Conservation (phyloP, 1,140 invertebrate species). For the Drosophila lowei region DNA sequence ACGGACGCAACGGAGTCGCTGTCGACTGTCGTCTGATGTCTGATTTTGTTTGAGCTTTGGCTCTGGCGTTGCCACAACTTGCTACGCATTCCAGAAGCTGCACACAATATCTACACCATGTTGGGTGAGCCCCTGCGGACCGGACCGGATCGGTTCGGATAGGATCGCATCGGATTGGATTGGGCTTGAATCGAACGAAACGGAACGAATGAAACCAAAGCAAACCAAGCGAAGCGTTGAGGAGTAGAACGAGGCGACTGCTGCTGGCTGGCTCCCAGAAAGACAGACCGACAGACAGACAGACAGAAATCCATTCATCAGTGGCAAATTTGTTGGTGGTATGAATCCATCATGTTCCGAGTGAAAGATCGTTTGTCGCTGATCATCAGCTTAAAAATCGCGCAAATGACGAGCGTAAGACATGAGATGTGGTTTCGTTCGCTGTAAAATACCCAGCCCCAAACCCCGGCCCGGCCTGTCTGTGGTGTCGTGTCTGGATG, state of each 20-base stretch:
- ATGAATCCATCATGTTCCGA: slow-evolving; percentile 82
- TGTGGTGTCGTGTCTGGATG: slow-evolving; percentile 24
- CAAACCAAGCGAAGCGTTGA: not conserved
- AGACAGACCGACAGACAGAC: slow-evolving; percentile 19
- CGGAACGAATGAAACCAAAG: slow-evolving; percentile 12
- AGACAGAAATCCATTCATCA: slow-evolving; percentile 82
- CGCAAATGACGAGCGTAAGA: slow-evolving; percentile 82
- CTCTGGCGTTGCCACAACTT: slow-evolving; percentile 60
- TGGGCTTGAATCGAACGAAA: slow-evolving; percentile 1
- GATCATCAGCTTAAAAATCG: slow-evolving; percentile 83
- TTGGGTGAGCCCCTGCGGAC: slow-evolving; percentile 46
- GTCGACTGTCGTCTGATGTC: slow-evolving; percentile 43
- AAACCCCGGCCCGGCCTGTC: not conserved
- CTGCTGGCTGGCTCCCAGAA: too few relatives aligned
- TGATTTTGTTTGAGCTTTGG: slow-evolving; percentile 48
- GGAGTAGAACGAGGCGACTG: slow-evolving; percentile 1
- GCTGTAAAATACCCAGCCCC: not conserved
- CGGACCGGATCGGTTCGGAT: slow-evolving; percentile 12
- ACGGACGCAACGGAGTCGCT: not conserved
- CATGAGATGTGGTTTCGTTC: slow-evolving; percentile 53
- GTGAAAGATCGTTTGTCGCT: slow-evolving; percentile 83
- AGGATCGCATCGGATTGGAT: slow-evolving; percentile 7
- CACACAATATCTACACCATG: slow-evolving; percentile 82
- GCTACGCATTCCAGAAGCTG: slow-evolving; percentile 83
- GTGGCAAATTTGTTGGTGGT: slow-evolving; percentile 83